Conservation (phyloP, 2,113 vertebrate species). For the Melanerpes formicivorus region DNA sequence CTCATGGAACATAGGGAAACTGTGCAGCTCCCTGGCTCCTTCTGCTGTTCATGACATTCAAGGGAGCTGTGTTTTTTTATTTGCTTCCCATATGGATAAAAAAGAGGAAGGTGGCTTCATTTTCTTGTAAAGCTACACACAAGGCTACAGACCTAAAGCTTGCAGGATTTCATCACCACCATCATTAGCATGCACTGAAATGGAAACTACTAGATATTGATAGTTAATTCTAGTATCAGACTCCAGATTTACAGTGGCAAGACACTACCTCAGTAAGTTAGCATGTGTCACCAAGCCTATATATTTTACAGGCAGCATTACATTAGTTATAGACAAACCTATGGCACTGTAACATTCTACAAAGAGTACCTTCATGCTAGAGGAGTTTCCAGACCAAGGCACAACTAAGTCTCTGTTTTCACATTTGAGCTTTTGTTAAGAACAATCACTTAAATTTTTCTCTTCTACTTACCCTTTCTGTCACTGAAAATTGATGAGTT, state of each 20-base stretch:
- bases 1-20: too few relatives aligned
- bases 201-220: not conserved
- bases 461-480: conserved; percentile 87
- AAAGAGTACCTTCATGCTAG: not conserved
- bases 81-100: not conserved
- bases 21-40: too few relatives aligned
- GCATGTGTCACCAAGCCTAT: not conserved
- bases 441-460: not conserved
- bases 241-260: not conserved
- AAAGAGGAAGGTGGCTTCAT: not conserved
- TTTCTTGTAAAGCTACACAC: not conserved
- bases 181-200: not conserved
- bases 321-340: not conserved
- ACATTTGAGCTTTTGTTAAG: not conserved
- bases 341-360: not conserved
- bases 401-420: not conserved
- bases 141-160: not conserved
- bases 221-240: not conserved
- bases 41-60: not conserved
- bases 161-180: not conserved
- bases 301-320: not conserved
- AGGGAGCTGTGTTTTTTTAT: not conserved
- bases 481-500: conserved; percentile 97
- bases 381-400: not conserved
- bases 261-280: not conserved